Conservation (phyloP, 2,797 vertebrate species). For the Enteromius afrohamiltoni region DNA sequence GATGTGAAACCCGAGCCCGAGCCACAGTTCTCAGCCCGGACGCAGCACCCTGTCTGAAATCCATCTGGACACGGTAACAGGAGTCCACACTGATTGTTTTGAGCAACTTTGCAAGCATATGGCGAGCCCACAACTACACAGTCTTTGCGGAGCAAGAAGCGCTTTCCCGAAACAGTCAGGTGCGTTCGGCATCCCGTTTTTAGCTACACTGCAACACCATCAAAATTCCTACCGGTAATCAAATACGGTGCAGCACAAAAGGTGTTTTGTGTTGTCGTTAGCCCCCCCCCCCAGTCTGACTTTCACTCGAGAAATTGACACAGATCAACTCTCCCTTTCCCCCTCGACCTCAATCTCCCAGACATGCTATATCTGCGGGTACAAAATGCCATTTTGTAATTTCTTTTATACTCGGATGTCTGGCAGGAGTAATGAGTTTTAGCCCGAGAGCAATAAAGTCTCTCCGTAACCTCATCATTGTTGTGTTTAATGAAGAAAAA, state of each 20-base stretch:
- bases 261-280: slow-evolving; percentile 74
- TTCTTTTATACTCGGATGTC: slow-evolving; percentile 79
- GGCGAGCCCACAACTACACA: slow-evolving; percentile 58
- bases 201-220: slow-evolving; percentile 62
- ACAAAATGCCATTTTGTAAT: slow-evolving; percentile 78
- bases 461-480: slow-evolving; percentile 78
- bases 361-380: slow-evolving; percentile 72
- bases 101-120: slow-evolving; percentile 70
- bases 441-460: slow-evolving; percentile 79
- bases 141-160: slow-evolving; percentile 26
- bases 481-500: slow-evolving; percentile 76
- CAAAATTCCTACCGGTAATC: slow-evolving; percentile 71
- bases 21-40: slow-evolving; percentile 56
- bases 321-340: slow-evolving; percentile 72
- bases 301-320: slow-evolving; percentile 72
- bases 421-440: slow-evolving; percentile 82
- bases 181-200: slow-evolving; percentile 35
- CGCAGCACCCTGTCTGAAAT: slow-evolving; percentile 62
- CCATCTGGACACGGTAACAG: slow-evolving; percentile 70
- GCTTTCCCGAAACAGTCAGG: slow-evolving; percentile 41
- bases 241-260: slow-evolving; percentile 67
- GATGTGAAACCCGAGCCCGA: slow-evolving; percentile 55
- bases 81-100: slow-evolving; percentile 71
- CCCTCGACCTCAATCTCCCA: slow-evolving; percentile 73
- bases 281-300: slow-evolving; percentile 44